Evolutionary conservation across 2,888 invertebrate species (phyloP).

Genomic region (Cylindroiulus punctatus): DNA sequence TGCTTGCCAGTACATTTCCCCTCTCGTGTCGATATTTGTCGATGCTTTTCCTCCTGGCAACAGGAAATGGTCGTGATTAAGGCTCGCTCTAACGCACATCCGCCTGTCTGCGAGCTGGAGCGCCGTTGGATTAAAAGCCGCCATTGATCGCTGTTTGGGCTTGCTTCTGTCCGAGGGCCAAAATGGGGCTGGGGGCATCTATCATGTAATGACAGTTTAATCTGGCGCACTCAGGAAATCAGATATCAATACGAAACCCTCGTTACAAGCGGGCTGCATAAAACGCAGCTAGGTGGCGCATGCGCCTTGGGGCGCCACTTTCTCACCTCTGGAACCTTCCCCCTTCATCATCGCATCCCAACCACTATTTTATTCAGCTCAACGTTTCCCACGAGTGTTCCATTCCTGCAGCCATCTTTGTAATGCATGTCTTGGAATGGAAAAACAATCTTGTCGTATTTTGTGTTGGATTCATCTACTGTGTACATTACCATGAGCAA

Average conservation of each 20-base stretch:
- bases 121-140: too few species aligned
- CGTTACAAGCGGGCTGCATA: not conserved
- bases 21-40: not conserved
- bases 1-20: not conserved
- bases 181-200: constrained; percentile 25
- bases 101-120: not conserved
- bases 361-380: not conserved
- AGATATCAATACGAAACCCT: constrained; percentile 15
- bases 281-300: not conserved
- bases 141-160: not conserved
- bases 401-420: not conserved
- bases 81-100: constrained; percentile 18
- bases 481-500: too few species aligned
- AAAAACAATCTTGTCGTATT: too few species aligned
- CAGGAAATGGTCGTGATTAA: not conserved
- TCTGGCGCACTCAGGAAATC: constrained; percentile 44
- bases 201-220: constrained; percentile 49
- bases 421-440: not conserved
- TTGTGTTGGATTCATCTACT: too few species aligned
- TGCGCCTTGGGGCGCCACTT: not conserved
- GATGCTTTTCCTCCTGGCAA: not conserved
- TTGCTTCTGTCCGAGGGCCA: not conserved
- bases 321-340: not conserved
- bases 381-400: not conserved
- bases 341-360: not conserved